Evolutionary conservation across 2,797 vertebrate genomes (phyloP).

Genomic region (Eurystomus glaucurus): DNA sequence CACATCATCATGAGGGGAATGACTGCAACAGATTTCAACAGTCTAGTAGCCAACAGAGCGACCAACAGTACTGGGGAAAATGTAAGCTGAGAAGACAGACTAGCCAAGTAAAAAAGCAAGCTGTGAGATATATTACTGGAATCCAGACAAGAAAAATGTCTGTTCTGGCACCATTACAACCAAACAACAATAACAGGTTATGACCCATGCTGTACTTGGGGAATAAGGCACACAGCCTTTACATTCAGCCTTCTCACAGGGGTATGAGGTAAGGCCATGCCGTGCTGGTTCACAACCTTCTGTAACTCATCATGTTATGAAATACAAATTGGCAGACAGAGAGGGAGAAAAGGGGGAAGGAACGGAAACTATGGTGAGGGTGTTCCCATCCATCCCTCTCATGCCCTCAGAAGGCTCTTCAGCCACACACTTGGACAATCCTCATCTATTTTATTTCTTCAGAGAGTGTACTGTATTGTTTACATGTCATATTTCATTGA

Average conservation of each 20-base stretch:
- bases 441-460: slow-evolving; percentile 24
- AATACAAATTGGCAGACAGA: slow-evolving; percentile 37
- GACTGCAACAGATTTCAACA: slow-evolving; percentile 47
- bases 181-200: slow-evolving; percentile 64
- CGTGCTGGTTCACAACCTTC: slow-evolving; percentile 25
- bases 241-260: slow-evolving; percentile 50
- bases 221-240: slow-evolving; percentile 47
- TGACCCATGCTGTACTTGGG: slow-evolving; percentile 2
- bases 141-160: slow-evolving; percentile 53
- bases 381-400: neutral
- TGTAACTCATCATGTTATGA: slow-evolving; percentile 61
- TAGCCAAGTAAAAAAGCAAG: neutral
- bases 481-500: neutral
- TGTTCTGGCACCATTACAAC: slow-evolving; percentile 48
- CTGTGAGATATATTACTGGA: slow-evolving; percentile 52
- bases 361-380: neutral
- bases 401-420: neutral
- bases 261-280: slow-evolving; percentile 20
- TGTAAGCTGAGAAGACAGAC: slow-evolving; percentile 13
- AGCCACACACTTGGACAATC: slow-evolving; percentile 1
- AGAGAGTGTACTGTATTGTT: slow-evolving; percentile 13
- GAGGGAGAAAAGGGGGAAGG: neutral
- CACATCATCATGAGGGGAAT: slow-evolving; percentile 39
- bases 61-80: neutral
- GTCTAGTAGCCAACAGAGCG: neutral